Conservation (phyloP, 2,888 invertebrate genomes). For the Ferdinandea cuprea region DNA sequence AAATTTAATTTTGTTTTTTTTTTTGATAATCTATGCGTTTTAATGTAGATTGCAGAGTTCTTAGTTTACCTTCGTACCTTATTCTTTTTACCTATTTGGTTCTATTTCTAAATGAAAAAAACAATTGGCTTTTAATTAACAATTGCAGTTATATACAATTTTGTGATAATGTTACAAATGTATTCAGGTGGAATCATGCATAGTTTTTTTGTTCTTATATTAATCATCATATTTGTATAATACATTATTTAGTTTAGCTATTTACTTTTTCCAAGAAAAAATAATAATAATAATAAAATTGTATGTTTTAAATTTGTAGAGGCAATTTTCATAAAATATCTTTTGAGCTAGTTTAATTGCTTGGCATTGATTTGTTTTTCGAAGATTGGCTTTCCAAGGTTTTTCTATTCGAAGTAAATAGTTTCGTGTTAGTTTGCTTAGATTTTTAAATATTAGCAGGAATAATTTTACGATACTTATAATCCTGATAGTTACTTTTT, state of each 20-base stretch:
- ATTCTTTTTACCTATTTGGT: slow-evolving; percentile 64
- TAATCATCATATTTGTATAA: neutral
- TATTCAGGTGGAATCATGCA: slow-evolving; percentile 76
- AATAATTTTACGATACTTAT: too few relatives aligned
- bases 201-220: slow-evolving; percentile 31
- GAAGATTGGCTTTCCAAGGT: too few relatives aligned
- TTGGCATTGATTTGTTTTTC: too few relatives aligned
- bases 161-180: slow-evolving; percentile 73
- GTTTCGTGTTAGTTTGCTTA: too few relatives aligned
- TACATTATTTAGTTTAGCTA: slow-evolving; percentile 2
- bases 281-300: too few relatives aligned
- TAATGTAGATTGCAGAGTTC: slow-evolving; percentile 72
- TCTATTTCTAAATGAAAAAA: slow-evolving; percentile 47
- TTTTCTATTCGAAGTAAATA: too few relatives aligned
- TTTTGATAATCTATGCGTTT: slow-evolving; percentile 15
- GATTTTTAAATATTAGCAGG: too few relatives aligned
- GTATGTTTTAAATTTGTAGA: too few relatives aligned
- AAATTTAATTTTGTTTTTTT: neutral
- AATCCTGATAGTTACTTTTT: too few relatives aligned
- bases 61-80: slow-evolving; percentile 46
- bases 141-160: slow-evolving; percentile 68
- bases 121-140: slow-evolving; percentile 72
- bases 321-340: neutral
- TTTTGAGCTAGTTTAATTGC: too few relatives aligned
- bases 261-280: neutral